Evolutionary conservation across 2,888 invertebrate genomes (phyloP).

Genomic region (Eudasyphora cyanicolor): DNA sequence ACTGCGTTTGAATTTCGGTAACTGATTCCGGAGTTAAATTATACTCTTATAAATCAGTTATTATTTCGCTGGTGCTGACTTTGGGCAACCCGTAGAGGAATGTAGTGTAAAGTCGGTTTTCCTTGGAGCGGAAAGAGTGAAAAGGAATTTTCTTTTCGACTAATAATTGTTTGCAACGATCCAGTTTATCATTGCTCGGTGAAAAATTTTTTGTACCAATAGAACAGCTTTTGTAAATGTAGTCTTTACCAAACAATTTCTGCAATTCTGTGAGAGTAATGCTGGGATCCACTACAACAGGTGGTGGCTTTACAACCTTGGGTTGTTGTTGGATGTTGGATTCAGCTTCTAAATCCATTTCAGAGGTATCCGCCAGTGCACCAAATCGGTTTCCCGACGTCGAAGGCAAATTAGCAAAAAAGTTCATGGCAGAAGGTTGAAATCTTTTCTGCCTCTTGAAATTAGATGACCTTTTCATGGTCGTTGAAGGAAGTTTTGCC

Average conservation of each 20-base stretch:
- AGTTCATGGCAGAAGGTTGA: too few species aligned
- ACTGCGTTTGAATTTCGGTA: neutral
- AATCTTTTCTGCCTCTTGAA: too few species aligned
- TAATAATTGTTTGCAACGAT: too few species aligned
- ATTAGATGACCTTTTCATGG: too few species aligned
- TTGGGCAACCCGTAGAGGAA: conserved; percentile 10
- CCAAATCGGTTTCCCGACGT: too few species aligned
- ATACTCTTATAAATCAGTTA: neutral
- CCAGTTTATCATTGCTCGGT: neutral
- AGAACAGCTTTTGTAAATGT: too few species aligned
- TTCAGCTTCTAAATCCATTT: too few species aligned
- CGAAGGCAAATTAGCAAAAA: too few species aligned
- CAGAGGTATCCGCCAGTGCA: too few species aligned
- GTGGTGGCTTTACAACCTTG: neutral
- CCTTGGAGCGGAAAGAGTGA: conserved; percentile 24
- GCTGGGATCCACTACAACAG: neutral
- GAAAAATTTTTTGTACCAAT: conserved; percentile 17
- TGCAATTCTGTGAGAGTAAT: neutral
- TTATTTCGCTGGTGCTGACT: neutral
- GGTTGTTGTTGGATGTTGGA: too few species aligned
- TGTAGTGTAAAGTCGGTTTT: neutral
- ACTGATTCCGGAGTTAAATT: neutral
- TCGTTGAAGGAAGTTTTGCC: too few species aligned
- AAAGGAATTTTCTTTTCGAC: conserved; percentile 9
- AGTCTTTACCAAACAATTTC: neutral